A percentile compares a stretch with the other conserved stretches of the same genome.
Conservation (phyloP, 2,113 vertebrate species). For the Pterocles gutturalis region DNA sequence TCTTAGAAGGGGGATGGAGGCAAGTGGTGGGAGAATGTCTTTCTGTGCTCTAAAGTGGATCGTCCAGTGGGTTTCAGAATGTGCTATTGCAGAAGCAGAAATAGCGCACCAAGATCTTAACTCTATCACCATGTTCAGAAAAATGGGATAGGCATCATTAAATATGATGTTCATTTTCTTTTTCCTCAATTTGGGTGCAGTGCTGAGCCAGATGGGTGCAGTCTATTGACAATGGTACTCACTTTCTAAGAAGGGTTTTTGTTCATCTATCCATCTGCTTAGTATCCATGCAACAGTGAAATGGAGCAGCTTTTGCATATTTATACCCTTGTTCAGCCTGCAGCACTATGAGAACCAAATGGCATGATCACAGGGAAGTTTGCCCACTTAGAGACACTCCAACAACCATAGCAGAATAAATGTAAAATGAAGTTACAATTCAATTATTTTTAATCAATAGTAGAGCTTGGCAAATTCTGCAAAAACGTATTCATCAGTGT, state of each 20-base stretch:
- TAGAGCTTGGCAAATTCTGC: neutral
- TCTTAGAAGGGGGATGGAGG: neutral
- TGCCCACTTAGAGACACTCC: slow-evolving; percentile 60
- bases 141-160: neutral
- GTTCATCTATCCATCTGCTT: slow-evolving; percentile 68
- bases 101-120: neutral
- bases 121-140: neutral
- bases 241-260: slow-evolving; percentile 56
- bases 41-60: neutral
- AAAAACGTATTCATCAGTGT: neutral
- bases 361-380: slow-evolving; percentile 53
- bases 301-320: slow-evolving; percentile 69
- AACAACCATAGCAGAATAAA: slow-evolving; percentile 24
- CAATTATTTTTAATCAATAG: slow-evolving; percentile 17
- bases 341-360: slow-evolving; percentile 39
- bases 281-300: slow-evolving; percentile 62
- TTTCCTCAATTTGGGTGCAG: neutral
- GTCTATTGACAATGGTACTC: slow-evolving; percentile 2
- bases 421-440: neutral
- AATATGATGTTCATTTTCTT: neutral
- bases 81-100: neutral
- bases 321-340: slow-evolving; percentile 61
- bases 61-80: neutral
- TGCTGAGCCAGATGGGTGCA: slow-evolving; percentile 43
- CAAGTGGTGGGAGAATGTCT: neutral